Evolutionary conservation across 2,888 invertebrate genomes (phyloP).

Genomic region (Aspidiotus destructor): DNA sequence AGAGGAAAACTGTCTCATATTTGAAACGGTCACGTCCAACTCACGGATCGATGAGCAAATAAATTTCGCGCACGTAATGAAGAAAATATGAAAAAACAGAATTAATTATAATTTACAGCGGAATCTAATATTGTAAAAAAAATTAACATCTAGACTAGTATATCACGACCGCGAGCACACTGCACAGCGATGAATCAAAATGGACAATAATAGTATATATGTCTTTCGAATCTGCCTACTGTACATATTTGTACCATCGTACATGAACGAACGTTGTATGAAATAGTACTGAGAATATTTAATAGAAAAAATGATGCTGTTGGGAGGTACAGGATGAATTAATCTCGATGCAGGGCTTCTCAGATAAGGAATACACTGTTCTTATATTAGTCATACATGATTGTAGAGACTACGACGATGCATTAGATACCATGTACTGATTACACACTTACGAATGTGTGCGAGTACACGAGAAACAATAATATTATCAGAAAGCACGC

Average conservation of each 20-base stretch:
- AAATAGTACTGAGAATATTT: slow-evolving; percentile 23
- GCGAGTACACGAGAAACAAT: too few relatives aligned
- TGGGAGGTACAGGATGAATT: slow-evolving; percentile 31
- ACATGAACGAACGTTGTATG: too few relatives aligned
- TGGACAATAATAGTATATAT: slow-evolving; percentile 29
- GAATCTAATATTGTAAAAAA: too few relatives aligned
- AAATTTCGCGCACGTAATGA: neutral
- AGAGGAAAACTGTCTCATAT: too few relatives aligned
- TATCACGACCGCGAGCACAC: slow-evolving; percentile 24
- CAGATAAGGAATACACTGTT: slow-evolving; percentile 7
- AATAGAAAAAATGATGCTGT: slow-evolving; percentile 23
- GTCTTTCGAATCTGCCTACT: slow-evolving; percentile 14
- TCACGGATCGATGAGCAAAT: neutral
- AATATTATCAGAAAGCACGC: too few relatives aligned
- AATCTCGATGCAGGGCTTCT: slow-evolving; percentile 28
- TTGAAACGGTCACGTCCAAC: too few relatives aligned
- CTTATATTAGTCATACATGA: too few relatives aligned
- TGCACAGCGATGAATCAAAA: slow-evolving; percentile 21
- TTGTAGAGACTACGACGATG: too few relatives aligned
- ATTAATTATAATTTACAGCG: neutral
- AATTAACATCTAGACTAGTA: neutral
- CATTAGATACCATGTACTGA: too few relatives aligned
- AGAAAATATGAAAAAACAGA: neutral
- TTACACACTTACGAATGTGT: too few relatives aligned
- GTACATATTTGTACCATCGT: too few relatives aligned